Evolutionary conservation across 2,888 invertebrate species (phyloP), one percentile per base, ranked within the genome.

Genomic region (Polydrusus cervinus): DNA sequence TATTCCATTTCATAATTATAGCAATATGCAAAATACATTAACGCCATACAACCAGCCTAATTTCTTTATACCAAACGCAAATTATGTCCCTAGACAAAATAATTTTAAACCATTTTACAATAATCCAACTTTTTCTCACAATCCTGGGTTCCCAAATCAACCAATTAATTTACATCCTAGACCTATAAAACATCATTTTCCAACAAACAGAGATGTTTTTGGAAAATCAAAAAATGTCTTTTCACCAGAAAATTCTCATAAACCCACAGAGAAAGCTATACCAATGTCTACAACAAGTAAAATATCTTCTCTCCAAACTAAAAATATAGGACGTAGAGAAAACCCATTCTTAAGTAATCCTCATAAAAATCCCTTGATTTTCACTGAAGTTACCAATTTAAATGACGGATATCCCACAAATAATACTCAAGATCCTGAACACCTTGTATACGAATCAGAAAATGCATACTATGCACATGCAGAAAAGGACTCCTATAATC

Each of bases 161-260:
- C 79, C 79, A 38, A 47, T 40, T 34, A 78, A 79, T 65, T 73
- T 79, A 25, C 78, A 79, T 45, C 20, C 53, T 6, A 25, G 62
- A 49, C 72, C 53, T 16, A 43, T 68, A 47, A 51, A n/a, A n/a
- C 43, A 43, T 13, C 43, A 43, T 43, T 43, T 61, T 34, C 61
- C 61, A 16, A 68, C 65, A 34, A 68, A 71, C 7, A 49, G 34
- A 45, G 62, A 75, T 40, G 75, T 75, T 40, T 75, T 72, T 40
- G 75, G 72, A 18, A 67, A 71, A 72, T 45, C 71, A 13, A 68
- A 16, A 55, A 76, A 76, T 47, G 76, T 76, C 1, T 43, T 72
- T 68, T 62, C 69, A 18, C 43, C 45, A 13, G 64, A 65, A 76
- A 72, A 72, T 69, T 76, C 76, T 7, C 20, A 75, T 51, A 69